These are phyloP conservation scores for Caenorhabditis sp. DNA, from an alignment of 2,888 invertebrate species.

Conservation along the genomic window DNA sequence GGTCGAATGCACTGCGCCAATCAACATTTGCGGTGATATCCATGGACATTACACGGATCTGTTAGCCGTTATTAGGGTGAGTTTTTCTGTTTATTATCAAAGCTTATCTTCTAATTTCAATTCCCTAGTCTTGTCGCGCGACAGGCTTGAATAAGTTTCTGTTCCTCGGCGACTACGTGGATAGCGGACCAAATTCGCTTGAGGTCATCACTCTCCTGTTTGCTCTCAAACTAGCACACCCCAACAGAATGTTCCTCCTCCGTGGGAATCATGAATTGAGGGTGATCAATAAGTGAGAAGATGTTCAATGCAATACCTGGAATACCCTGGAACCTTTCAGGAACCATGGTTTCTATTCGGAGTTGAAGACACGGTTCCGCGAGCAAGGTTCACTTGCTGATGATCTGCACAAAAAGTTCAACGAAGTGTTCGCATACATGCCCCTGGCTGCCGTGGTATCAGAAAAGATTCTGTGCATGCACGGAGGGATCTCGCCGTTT, in stretches of 20 bases:
- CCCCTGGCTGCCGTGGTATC: conserved; percentile 75
- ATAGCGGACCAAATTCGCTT: conserved; percentile 75
- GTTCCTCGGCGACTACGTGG: conserved; percentile 78
- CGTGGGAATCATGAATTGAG: conserved; percentile 79
- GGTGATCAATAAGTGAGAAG: conserved; percentile 73
- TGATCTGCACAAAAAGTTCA: conserved; percentile 65
- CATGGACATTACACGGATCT: conserved; percentile 71
- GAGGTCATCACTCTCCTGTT: conserved; percentile 75
- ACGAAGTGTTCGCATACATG: conserved; percentile 77
- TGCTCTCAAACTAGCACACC: conserved; percentile 73
- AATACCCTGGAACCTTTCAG: conserved; percentile 47
- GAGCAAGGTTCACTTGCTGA: not conserved
- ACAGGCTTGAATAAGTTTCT: conserved; percentile 68
- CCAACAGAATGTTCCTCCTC: conserved; percentile 73
- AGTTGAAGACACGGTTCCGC: not conserved
- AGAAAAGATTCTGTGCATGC: conserved; percentile 77
- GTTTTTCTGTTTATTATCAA: conserved; percentile 27
- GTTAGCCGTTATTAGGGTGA: conserved; percentile 66
- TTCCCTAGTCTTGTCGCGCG: no score
- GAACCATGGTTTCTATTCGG: conserved; percentile 65
- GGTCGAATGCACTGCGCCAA: conserved; percentile 59
- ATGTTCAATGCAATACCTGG: not conserved
- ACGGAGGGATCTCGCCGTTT: conserved; percentile 73
- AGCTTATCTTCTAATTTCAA: no score
- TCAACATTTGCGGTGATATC: conserved; percentile 71